phyloP scores from a whole-genome alignment of 2,113 vertebrate species.

The Chlamydotis undulata region DNA sequence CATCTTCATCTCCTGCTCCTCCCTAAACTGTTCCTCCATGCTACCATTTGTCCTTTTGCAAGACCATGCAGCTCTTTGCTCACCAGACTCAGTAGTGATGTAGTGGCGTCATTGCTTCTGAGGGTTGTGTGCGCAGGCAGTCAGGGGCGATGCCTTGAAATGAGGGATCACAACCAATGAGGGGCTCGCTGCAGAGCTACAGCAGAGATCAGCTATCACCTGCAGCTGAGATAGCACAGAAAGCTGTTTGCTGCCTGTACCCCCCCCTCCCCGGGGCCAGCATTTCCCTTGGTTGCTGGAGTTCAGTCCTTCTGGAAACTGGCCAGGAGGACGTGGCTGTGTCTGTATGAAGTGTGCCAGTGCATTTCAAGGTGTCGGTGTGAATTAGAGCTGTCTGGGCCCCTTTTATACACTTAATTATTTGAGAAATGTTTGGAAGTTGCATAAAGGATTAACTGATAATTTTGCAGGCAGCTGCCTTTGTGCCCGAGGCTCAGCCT shows the following conservation, averaged over 20 bases:
- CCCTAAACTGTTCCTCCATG: not conserved
- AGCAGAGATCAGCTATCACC: not conserved
- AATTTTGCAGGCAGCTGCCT: conserved; percentile 23
- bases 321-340: not conserved
- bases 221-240: not conserved
- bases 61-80: not conserved
- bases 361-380: not conserved
- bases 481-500: not conserved
- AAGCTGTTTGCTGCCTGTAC: not conserved
- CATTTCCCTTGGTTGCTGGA: not conserved
- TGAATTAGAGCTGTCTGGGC: not conserved
- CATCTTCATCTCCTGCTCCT: not conserved
- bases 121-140: not conserved
- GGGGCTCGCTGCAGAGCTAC: not conserved
- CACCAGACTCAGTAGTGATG: not conserved
- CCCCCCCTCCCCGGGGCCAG: not conserved
- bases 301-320: not conserved
- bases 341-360: not conserved
- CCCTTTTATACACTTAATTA: not conserved
- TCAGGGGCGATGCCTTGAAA: not conserved
- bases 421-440: conserved; percentile 48
- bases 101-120: not conserved
- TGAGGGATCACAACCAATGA: not conserved
- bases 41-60: not conserved
- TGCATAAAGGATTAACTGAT: conserved; percentile 41